phyloP scores from a whole-genome alignment of 2,888 invertebrate species.

The Eledona agricola region DNA sequence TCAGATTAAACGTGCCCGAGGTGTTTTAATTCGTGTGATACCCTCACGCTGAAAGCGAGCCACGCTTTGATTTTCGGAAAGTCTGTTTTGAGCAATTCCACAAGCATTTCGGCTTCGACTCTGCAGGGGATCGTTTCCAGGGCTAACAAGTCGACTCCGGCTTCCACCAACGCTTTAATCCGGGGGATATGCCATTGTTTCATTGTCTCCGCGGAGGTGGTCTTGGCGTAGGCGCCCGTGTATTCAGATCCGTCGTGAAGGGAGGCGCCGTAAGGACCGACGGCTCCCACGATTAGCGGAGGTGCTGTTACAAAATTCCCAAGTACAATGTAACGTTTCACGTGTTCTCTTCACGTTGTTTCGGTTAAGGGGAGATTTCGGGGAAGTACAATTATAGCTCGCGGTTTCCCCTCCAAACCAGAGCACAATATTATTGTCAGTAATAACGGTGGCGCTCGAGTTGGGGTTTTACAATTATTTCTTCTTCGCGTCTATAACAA shows the following conservation, averaged over 20 bases:
- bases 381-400: too few relatives aligned
- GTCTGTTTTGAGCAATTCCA: constrained; percentile 76
- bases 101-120: constrained; percentile 82
- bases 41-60: constrained; percentile 89
- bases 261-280: constrained; percentile 93
- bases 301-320: too few relatives aligned
- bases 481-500: too few relatives aligned
- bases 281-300: constrained; percentile 84
- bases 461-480: too few relatives aligned
- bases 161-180: constrained; percentile 79
- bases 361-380: too few relatives aligned
- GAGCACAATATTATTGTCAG: too few relatives aligned
- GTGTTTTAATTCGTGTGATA: constrained; percentile 56
- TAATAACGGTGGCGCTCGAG: too few relatives aligned
- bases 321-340: not conserved
- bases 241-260: constrained; percentile 94
- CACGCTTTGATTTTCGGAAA: constrained; percentile 84
- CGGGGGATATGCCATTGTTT: constrained; percentile 87
- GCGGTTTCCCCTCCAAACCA: too few relatives aligned
- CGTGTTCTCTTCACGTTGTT: not conserved
- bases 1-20: too few relatives aligned
- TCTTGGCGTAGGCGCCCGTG: constrained; percentile 81
- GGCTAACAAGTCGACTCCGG: constrained; percentile 85
- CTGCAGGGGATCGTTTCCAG: constrained; percentile 92
- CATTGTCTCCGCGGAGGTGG: constrained; percentile 70